Base-by-base conservation (phyloP, 2,888 invertebrate species). In the Spodoptera picta region DNA sequence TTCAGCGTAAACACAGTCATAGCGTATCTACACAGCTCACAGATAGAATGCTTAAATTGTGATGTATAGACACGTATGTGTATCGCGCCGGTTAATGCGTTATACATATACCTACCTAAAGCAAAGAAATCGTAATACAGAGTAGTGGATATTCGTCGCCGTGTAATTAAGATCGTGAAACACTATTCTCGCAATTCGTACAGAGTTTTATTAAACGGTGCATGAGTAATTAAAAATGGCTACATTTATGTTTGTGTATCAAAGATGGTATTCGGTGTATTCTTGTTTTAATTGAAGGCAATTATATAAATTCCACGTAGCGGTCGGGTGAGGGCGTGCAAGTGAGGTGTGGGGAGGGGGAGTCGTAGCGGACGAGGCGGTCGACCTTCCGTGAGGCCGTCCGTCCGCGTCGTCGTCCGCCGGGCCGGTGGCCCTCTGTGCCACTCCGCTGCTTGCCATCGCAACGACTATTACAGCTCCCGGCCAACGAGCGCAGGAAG, bases 371-470 rank as follows among this genome's bases (percentile, higher is more conserved):
- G 80, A 70, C 73, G 79, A 88, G 92, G 92, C 91, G 82, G 92
- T 90, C 93, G 94, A 93, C 94, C 94, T 94, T 94, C 93, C 91
- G 83, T 90, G 92, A 93, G 94, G 94, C 92, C 94, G 91, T 89
- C 85, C 85, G 84, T 81, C 83, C 87, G 84, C 84, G 80, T 76
- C 81, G 80, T 75, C 77, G 77, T 67, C 80, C 73, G 73, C 57
- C 64, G 61, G 68, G 77, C 77, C 88, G 75, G 77, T 77, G 88
- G 76, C 71, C 73, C 78, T 75, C 90, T 88, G 89, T 89, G 87
- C 91, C 91, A 89, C 91, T 91, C 90, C 89, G 87, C 87, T 80
- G 76, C 79, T 79, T 80, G 73, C 81, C 77, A 77, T 78, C 69
- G 78, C 65, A 69, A 71, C 77, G 69, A 65, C 66, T 79, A 77